These are phyloP conservation scores for Pogonomyrmex barbatus DNA, from an alignment of 1,140 invertebrate species.

Conservation along the genomic window DNA sequence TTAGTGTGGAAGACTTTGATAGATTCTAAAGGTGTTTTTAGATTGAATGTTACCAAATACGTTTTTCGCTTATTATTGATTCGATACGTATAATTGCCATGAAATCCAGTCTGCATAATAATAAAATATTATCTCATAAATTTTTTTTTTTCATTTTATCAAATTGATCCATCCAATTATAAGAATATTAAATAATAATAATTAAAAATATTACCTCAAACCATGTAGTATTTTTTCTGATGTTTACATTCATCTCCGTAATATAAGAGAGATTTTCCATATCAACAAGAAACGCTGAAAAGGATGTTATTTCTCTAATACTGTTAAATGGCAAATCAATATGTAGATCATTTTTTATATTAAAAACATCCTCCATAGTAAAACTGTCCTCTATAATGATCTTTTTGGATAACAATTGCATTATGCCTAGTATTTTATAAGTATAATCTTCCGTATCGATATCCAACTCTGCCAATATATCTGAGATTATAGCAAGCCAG, in stretches of 20 bases:
- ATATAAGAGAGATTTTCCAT: conserved; percentile 87
- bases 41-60: conserved; percentile 84
- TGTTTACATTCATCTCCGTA: conserved; percentile 85
- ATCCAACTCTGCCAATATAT: conserved; percentile 87
- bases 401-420: conserved; percentile 86
- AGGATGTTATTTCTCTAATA: conserved; percentile 87
- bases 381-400: conserved; percentile 86
- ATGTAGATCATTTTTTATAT: conserved; percentile 89
- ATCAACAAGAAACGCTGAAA: conserved; percentile 87
- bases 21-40: conserved; percentile 87
- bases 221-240: conserved; percentile 86
- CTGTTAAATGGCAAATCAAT: conserved; percentile 88
- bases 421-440: conserved; percentile 85
- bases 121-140: conserved; percentile 1
- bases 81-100: conserved; percentile 85
- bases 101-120: conserved; percentile 81
- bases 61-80: conserved; percentile 83
- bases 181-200: neutral
- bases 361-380: conserved; percentile 87
- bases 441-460: conserved; percentile 87
- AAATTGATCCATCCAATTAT: neutral
- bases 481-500: conserved; percentile 79
- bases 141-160: neutral
- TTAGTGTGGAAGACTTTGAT: conserved; percentile 85
- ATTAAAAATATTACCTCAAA: conserved; percentile 85